phyloP scores from a whole-genome alignment of 2,113 vertebrate species.

The Poeciliopsis prolifica region DNA sequence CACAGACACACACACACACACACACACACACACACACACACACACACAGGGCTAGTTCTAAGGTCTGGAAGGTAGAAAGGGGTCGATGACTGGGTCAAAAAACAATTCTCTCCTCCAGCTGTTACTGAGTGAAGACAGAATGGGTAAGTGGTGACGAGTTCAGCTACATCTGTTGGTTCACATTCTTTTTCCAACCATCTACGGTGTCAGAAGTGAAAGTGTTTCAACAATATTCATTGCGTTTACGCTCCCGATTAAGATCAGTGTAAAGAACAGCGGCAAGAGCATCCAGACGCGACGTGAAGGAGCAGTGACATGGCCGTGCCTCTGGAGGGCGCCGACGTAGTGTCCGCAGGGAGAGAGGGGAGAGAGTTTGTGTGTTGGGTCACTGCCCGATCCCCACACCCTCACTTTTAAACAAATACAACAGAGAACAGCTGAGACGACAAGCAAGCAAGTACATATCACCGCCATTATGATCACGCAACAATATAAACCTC shows the following conservation, averaged over 20 bases:
- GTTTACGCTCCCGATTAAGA: slow-evolving; percentile 31
- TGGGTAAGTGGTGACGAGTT: slow-evolving; percentile 39
- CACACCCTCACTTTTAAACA: slow-evolving; percentile 40
- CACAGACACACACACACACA: neutral
- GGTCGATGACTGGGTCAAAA: slow-evolving; percentile 28
- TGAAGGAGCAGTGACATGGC: slow-evolving; percentile 43
- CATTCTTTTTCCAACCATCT: slow-evolving; percentile 16
- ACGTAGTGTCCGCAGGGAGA: slow-evolving; percentile 35
- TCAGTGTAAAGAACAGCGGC: slow-evolving; percentile 12
- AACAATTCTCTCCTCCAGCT: slow-evolving; percentile 55
- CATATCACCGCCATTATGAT: neutral
- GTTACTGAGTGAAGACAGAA: slow-evolving; percentile 51
- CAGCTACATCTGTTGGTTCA: slow-evolving; percentile 3
- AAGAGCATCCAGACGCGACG: slow-evolving; percentile 67
- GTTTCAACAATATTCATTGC: slow-evolving; percentile 30
- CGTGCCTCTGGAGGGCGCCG: slow-evolving; percentile 36
- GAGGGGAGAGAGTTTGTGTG: slow-evolving; percentile 55
- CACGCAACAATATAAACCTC: slow-evolving; percentile 16
- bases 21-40: neutral
- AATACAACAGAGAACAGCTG: slow-evolving; percentile 67
- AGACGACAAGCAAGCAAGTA: slow-evolving; percentile 36
- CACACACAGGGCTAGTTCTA: slow-evolving; percentile 14
- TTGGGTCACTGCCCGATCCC: slow-evolving; percentile 64
- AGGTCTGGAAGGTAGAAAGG: slow-evolving; percentile 39
- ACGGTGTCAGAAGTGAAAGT: slow-evolving; percentile 17